A percentile compares a stretch with the other conserved stretches of the same genome.
phyloP scores from a whole-genome alignment of 2,113 vertebrate species.

The Dasypus novemcinctus region DNA sequence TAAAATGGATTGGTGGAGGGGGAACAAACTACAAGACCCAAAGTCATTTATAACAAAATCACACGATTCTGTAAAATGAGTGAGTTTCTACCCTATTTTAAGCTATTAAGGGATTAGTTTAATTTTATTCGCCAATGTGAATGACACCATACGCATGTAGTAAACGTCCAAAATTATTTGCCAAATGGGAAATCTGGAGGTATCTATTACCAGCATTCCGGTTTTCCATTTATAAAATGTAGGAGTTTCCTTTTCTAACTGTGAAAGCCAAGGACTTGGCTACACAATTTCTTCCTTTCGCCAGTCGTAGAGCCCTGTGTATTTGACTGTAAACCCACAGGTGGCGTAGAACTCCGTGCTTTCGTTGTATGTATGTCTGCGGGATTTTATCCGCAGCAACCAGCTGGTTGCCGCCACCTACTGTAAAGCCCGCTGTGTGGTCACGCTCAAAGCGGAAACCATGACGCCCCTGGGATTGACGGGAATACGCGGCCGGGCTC shows the following conservation, averaged over 20 bases:
- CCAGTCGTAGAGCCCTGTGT: rapidly evolving
- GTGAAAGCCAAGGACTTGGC: not conserved
- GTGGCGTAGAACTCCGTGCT: rapidly evolving
- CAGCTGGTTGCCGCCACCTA: not conserved
- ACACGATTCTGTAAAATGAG: not conserved
- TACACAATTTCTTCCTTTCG: too few species aligned
- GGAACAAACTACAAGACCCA: not conserved
- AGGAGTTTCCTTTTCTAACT: not conserved
- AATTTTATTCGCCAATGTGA: not conserved
- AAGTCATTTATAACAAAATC: not conserved
- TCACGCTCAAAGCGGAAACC: slow-evolving; percentile 65
- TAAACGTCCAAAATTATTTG: not conserved
- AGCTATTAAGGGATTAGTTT: not conserved
- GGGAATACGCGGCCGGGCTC: not conserved
- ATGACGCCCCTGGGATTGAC: not conserved
- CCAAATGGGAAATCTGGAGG: not conserved
- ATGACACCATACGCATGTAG: not conserved
- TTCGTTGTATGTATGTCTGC: rapidly evolving
- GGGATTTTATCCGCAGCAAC: rapidly evolving
- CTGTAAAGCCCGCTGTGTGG: rapidly evolving
- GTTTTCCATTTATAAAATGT: not conserved
- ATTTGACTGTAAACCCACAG: not conserved
- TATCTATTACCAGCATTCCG: not conserved
- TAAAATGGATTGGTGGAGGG: not conserved
- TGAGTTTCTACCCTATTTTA: not conserved